Base-by-base conservation (phyloP, 2,113 vertebrate genomes). In the Caranx melampygus region DNA sequence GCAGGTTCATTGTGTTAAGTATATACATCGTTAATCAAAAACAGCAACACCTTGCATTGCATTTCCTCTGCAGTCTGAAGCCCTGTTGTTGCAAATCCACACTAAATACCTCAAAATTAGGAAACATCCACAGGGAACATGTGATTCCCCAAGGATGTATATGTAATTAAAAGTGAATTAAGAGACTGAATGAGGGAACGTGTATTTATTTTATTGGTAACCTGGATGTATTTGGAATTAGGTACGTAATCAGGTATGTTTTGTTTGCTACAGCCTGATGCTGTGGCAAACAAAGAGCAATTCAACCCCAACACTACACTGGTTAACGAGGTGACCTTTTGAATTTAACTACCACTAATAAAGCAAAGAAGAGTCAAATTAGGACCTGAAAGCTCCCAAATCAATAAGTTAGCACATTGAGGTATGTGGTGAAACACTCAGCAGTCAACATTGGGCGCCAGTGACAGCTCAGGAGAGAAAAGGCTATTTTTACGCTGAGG, bases 391-490 rank as follows among this genome's bases (percentile, higher is more conserved):
- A 87, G 81, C 79, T 47, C 86, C 70, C 67, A 40, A 71, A 89
- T 90, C 89, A 87, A 91, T 89, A 83, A 20, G 20, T 65, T 49
- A 49, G 74, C 87, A 78, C 72, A 67, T 89, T 80, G 61, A 86
- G 55, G 64, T 58, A 79, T 77, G 73, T 78, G 72, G 58, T 83
- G 61, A 88, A 86, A 73, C 71, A 83, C 79, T 77, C 81, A 59
- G 65, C 37, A 18, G 65, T 61, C 42, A 64, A 87, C 78, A 72
- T 1, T 1, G 64, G 71, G 60, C 70, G 44, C 14, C 31, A 47
- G 62, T 51, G 85, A 77, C 79, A 81, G 72, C 74, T 78, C 60
- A 49, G 61, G 47, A 63, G 44, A 74, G 57, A 49, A 79, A 83
- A 54, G 1, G 69, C 63, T 86, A 83, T 88, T 81, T 83, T 83